phyloP scores from a whole-genome alignment of 2,888 invertebrate genomes.

The Disparrhopalites patrizii region DNA sequence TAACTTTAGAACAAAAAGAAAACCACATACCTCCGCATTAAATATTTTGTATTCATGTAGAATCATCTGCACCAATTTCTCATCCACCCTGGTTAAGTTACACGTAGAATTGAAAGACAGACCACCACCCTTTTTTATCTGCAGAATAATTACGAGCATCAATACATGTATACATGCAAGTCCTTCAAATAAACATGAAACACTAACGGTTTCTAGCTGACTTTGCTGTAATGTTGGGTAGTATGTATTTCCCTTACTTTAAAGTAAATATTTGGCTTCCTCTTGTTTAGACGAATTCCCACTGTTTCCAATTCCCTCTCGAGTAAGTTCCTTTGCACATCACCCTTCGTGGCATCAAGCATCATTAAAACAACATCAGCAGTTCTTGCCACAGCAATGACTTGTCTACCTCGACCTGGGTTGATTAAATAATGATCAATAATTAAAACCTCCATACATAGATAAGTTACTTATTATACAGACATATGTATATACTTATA shows the following conservation, averaged over 20 bases:
- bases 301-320: conserved; percentile 96
- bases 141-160: conserved; percentile 43
- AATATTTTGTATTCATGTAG: conserved; percentile 98
- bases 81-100: conserved; percentile 84
- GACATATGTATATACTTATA: too few species aligned
- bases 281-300: conserved; percentile 92
- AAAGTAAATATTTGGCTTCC: conserved; percentile 96
- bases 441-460: background rate
- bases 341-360: conserved; percentile 98
- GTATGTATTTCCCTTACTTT: too few species aligned
- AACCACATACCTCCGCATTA: conserved; percentile 80
- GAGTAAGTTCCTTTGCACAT: conserved; percentile 84
- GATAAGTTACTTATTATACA: background rate
- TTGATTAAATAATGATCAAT: background rate
- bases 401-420: conserved; percentile 52
- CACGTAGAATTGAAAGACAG: conserved; percentile 95
- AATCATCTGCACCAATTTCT: conserved; percentile 96
- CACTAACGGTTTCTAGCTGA: too few species aligned
- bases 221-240: too few species aligned
- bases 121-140: conserved; percentile 93
- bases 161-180: background rate
- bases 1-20: background rate
- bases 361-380: conserved; percentile 98
- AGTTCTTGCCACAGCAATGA: conserved; percentile 97
- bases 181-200: too few species aligned